These are phyloP conservation scores for Eristalis pertinax DNA, from an alignment of 2,888 invertebrate species.

Conservation along the genomic window DNA sequence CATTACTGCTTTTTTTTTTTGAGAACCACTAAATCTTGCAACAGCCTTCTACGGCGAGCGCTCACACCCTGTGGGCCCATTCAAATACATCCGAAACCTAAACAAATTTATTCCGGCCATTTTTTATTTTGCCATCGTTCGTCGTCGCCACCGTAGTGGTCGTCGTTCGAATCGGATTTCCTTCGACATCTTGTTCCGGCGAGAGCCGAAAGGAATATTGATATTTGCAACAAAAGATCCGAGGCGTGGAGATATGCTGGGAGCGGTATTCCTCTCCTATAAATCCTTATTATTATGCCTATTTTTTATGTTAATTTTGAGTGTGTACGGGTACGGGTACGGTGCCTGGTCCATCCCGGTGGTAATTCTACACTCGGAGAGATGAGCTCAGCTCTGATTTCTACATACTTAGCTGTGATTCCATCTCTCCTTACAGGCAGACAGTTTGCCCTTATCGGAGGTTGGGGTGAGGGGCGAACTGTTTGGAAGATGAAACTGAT, in stretches of 20 bases:
- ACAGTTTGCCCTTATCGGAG: not conserved
- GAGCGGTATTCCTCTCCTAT: slow-evolving; percentile 37
- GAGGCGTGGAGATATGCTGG: slow-evolving; percentile 29
- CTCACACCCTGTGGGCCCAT: not conserved
- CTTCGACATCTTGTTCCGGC: slow-evolving; percentile 16
- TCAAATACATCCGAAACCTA: slow-evolving; percentile 19
- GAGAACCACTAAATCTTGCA: slow-evolving; percentile 5
- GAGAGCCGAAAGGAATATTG: slow-evolving; percentile 22
- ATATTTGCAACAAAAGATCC: slow-evolving; percentile 34
- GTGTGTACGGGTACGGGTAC: slow-evolving; percentile 17
- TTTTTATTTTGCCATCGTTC: slow-evolving; percentile 11
- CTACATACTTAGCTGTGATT: not conserved
- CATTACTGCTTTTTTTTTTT: not conserved
- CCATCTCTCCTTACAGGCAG: not conserved
- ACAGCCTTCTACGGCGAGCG: not conserved
- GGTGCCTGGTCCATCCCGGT: slow-evolving; percentile 6
- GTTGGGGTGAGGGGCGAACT: not conserved
- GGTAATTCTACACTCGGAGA: not conserved
- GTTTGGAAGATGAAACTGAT: slow-evolving; percentile 31
- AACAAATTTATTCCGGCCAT: slow-evolving; percentile 42
- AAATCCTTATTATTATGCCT: slow-evolving; percentile 54
- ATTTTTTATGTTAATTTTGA: slow-evolving; percentile 59
- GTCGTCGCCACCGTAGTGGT: not conserved
- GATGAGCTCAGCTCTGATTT: slow-evolving; percentile 35
- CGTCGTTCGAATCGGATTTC: slow-evolving; percentile 37